These are phyloP conservation scores for Tylochromis polylepis DNA, from an alignment of 2,113 vertebrate species.

Conservation along the genomic window DNA sequence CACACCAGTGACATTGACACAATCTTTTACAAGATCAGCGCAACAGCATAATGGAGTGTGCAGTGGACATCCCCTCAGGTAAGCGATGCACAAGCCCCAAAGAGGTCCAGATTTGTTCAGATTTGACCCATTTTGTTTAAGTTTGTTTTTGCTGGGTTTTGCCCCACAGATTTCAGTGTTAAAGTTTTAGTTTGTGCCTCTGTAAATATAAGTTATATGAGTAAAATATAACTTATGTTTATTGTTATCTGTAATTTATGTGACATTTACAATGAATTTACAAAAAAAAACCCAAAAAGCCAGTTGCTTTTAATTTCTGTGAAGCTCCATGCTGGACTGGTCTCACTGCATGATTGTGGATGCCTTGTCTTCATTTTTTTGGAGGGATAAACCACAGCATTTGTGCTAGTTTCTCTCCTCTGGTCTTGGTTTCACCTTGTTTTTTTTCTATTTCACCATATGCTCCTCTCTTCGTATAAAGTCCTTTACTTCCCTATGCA, in stretches of 20 bases:
- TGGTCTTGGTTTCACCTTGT: background rate
- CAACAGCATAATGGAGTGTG: conserved; percentile 62
- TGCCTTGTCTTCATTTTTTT: background rate
- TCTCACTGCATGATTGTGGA: background rate
- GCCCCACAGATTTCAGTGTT: background rate
- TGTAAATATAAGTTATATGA: background rate
- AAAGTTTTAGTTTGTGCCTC: background rate
- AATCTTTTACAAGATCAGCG: background rate
- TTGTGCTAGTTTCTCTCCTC: background rate
- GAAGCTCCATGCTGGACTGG: background rate
- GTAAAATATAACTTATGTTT: background rate
- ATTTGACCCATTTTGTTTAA: background rate
- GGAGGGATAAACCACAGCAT: background rate
- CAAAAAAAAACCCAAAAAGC: background rate
- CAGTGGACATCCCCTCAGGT: conserved; percentile 64
- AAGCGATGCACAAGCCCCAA: background rate
- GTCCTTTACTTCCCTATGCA: background rate
- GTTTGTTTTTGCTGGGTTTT: background rate
- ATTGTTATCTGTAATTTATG: background rate
- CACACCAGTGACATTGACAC: background rate
- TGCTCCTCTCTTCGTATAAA: background rate
- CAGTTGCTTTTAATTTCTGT: background rate
- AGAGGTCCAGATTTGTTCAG: background rate
- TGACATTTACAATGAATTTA: background rate
- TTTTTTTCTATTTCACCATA: background rate